Percentiles rank a stretch among this genome's conserved stretches.
Conservation (phyloP, 2,797 vertebrate species). For the Sebastolobus alascanus region DNA sequence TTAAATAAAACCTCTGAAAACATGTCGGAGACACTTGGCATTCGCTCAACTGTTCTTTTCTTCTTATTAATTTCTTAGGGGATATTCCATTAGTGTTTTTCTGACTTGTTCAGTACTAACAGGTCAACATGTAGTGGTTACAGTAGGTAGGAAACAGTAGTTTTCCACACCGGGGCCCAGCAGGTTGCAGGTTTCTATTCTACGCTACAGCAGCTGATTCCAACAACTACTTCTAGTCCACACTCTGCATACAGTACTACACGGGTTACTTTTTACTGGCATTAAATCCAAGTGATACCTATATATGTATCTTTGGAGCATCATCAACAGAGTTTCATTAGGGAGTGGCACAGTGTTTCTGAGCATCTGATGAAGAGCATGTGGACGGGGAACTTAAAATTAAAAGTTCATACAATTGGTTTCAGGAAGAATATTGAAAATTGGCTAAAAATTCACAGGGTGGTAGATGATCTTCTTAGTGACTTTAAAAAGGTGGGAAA, state of each 20-base stretch:
- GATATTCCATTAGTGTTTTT: background rate
- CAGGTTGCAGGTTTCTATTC: background rate
- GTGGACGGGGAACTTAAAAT: background rate
- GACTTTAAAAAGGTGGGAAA: background rate
- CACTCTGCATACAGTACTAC: background rate
- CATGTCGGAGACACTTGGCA: background rate
- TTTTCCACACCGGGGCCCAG: background rate
- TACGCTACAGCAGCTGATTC: background rate
- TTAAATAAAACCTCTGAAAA: background rate
- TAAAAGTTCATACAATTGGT: background rate
- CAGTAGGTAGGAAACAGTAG: background rate
- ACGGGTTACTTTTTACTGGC: background rate
- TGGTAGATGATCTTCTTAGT: background rate
- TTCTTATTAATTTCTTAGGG: too few species aligned
- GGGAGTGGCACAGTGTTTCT: background rate
- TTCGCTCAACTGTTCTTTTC: background rate
- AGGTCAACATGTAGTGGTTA: background rate
- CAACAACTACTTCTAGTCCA: background rate
- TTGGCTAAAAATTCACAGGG: background rate
- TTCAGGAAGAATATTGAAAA: background rate
- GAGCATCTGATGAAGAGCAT: background rate
- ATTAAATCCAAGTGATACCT: background rate
- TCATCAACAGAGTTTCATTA: background rate
- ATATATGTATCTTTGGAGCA: background rate
- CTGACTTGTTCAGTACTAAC: background rate